Evolutionary conservation across 2,113 vertebrate species (phyloP), one percentile per base, ranked within the genome.

Genomic region (Pteropus alecto): DNA sequence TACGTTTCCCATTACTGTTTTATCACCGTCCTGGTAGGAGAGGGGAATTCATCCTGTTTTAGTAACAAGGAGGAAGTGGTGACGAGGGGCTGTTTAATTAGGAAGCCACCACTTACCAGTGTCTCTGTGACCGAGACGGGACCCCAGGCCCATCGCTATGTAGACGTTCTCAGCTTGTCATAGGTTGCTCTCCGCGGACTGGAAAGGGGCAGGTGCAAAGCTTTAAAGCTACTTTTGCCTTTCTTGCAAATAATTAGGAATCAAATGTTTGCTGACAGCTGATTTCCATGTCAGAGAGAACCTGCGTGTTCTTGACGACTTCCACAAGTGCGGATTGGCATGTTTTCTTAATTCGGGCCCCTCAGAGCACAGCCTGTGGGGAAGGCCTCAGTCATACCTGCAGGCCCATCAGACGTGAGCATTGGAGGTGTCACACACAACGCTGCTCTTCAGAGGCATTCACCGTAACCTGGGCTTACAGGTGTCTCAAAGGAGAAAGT

Each of bases 1-100:
- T 98, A 98, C 96, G 96, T 98, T 98, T 98, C 96, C 89, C 94
- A 98, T 98, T 98, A 98, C 95, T 94, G 89, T 54, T 97, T 98
- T 93, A 96, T 98, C 97, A 56, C 94, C 95, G 77, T 98, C 97
- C 91, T 93, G 79, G 93, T 92, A 94, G 97, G 96, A 98, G 91
- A 33, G 38, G 93, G 88, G 71, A 97, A 95, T 97, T 97, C 96
- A 83, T 98, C 98, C 95, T 86, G 92, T 97, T 98, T 94, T 92
- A 96, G 95, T 98, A 96, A 98, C 4, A 73, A 70, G 87, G 93
- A 95, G 43, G 83, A 96, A 95, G 83, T 63, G 58, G 79, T 0
- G 2, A 30, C 21, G 24, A 86, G 96, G 70, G 95, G 41, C 35
- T 8, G 4, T 96, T 97, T 96, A 46, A 24, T 56, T 46, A 77